These are phyloP conservation scores for Dinomys branickii DNA, from an alignment of 2,113 vertebrate species.

Conservation along the genomic window DNA sequence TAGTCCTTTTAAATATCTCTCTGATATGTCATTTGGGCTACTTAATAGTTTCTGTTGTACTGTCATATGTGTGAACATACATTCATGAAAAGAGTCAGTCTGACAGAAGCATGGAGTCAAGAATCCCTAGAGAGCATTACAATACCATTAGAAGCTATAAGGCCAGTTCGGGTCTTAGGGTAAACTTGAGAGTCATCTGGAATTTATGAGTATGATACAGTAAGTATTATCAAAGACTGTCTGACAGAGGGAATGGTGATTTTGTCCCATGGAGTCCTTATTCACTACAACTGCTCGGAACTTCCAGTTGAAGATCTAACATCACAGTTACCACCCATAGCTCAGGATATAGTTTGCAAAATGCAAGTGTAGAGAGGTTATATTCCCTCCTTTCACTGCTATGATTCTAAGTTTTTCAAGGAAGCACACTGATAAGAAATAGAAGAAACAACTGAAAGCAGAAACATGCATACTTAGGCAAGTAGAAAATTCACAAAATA, in stretches of 20 bases:
- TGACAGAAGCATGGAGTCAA: conserved; percentile 61
- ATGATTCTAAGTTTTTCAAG: neutral
- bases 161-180: conserved; percentile 46
- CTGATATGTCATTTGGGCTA: conserved; percentile 49
- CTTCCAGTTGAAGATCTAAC: conserved; percentile 13
- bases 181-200: conserved; percentile 15
- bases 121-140: conserved; percentile 61
- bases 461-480: neutral
- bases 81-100: conserved; percentile 56
- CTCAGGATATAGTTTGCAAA: neutral
- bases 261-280: conserved; percentile 13
- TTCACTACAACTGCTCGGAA: conserved; percentile 65
- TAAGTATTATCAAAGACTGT: conserved; percentile 65
- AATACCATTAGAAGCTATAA: conserved; percentile 58
- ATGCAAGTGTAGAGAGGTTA: neutral
- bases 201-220: conserved; percentile 53
- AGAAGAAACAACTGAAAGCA: neutral
- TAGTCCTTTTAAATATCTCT: conserved; percentile 63
- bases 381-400: neutral
- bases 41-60: conserved; percentile 62
- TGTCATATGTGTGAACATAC: conserved; percentile 33
- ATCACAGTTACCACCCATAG: neutral
- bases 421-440: neutral
- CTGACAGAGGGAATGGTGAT: neutral
- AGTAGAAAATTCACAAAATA: neutral